Base-by-base conservation (phyloP, 1,140 invertebrate species). In the Littorina saxatilis region DNA sequence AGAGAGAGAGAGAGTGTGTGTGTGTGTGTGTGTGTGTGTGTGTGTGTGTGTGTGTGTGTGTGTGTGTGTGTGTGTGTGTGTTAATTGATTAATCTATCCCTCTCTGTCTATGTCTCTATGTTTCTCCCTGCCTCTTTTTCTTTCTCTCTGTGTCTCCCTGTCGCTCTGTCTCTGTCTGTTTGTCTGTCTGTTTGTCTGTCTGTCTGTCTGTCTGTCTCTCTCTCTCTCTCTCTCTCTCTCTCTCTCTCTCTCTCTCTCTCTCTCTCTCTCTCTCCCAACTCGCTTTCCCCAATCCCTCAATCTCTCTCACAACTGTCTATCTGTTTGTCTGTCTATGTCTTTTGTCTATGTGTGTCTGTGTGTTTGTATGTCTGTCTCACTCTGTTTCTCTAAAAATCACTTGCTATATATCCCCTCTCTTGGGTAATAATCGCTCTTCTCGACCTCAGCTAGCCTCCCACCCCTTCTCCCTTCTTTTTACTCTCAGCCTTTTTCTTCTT, bases 181-280 rank as follows among this genome's bases (percentile, higher is more conserved):
- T 77, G 11, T 55, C 43, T 55, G 4, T 77, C 29, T 55, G 17
- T 55, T n/a, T 20, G 4, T 77, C 47, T 55, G 17, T 55, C 47
- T 55, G 9, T 52, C 17, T 77, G 15, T 77, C 29, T 35, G 17
- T 55, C 4, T 52, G 9, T 55, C 29, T 55, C 1, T 32, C 43
- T 52, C 47, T 77, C 47, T 55, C 20, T 55, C 29, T 77, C 29
- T 35, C 29, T 55, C 74, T 55, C 29, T 32, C 29, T 3, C 43
- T 9, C 23, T 35, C 29, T 58, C 35, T 27, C 23, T 55, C 29
- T 55, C 37, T 32, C 23, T 55, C n/a, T 27, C 37, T 35, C 29
- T 77, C 74, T 55, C 43, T 55, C 29, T 77, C 74, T 55, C 43
- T 77, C 74, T 77, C 17, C 52, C 37, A 27, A 23, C n/a, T 58